Base-by-base conservation (phyloP, 2,888 invertebrate genomes). In the Protonemura montana region DNA sequence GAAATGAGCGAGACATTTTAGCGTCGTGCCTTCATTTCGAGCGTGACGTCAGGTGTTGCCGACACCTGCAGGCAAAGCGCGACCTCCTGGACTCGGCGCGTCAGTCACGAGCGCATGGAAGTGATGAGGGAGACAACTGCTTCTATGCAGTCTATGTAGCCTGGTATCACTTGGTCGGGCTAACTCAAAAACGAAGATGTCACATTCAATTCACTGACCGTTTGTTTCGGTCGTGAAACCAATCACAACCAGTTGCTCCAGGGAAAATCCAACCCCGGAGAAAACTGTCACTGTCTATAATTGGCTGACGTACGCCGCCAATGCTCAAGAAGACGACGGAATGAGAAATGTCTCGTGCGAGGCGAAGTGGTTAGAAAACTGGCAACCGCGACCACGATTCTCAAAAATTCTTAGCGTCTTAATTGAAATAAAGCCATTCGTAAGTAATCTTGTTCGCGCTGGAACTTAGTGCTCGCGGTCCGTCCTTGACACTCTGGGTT, bases 1-100 rank as follows among this genome's bases (percentile, higher is more conserved):
- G 91, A 90, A 97, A 97, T 88, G 96, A 96, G 89, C 96, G 94
- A 87, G 96, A 96, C 96, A 96, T 96, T 7, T 29, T 76, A 13
- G 35, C 80, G 26, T 5, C n/a, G n/a, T 3, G 59, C 21, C 16
- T 10, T 13, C 59, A 21, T 59, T 10, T 59, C 1, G 59, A 35
- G 35, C 5, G 3, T 35, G 35, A 35, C 35, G 35, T 10, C 35
- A 35, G 5, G 5, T 35, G 35, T 35, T 3, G 35, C 35, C 3
- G 35, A 3, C 5, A 10, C 5, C 35, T 6, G 35, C 35, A 10
- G 35, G 35, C 35, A 35, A 10, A 3, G 35, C 5, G 35, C 35
- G 10, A 13, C 59, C 16, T 59, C 13, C 16, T 3, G 59, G 2
- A 21, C 3, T 59, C 6, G 59, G 59, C 6, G 59, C 16, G 59